Evolutionary conservation across 2,888 invertebrate species (phyloP).

Genomic region (Drosophila nr. perissopoda): DNA sequence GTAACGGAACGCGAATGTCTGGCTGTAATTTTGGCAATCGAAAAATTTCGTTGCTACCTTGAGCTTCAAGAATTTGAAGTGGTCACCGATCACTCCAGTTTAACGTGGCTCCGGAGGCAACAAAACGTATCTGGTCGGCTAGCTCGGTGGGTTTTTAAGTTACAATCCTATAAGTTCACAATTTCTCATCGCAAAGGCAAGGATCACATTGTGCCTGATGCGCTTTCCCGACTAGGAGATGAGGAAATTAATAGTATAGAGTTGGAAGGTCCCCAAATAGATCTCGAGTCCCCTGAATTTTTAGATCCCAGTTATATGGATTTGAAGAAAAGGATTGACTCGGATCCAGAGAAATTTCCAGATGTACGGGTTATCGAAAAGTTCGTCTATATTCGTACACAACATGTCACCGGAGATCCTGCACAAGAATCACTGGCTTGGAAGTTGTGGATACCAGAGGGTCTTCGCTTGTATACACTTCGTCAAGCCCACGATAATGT

Average conservation of each 20-base stretch:
- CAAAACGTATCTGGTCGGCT: conserved; percentile 3
- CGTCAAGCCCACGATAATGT: background rate
- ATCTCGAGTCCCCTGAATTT: background rate
- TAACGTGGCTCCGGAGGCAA: conserved; percentile 8
- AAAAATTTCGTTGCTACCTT: conserved; percentile 2
- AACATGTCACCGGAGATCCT: background rate
- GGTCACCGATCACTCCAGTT: conserved; percentile 12
- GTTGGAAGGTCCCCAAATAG: background rate
- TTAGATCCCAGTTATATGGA: background rate
- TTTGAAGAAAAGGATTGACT: background rate
- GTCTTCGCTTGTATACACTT: background rate
- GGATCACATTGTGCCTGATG: background rate
- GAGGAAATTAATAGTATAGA: background rate
- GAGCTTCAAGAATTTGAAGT: conserved; percentile 28
- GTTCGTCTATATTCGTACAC: background rate
- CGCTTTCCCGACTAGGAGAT: background rate
- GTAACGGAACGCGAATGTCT: background rate
- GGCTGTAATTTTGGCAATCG: background rate
- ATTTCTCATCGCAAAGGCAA: background rate
- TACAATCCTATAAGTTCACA: background rate
- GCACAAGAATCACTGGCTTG: background rate
- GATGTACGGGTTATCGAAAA: background rate
- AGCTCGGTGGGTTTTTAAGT: conserved; percentile 7
- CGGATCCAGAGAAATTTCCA: background rate
- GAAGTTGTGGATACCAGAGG: background rate